Conservation (phyloP, 1,140 invertebrate genomes). For the Magallana angulata region DNA sequence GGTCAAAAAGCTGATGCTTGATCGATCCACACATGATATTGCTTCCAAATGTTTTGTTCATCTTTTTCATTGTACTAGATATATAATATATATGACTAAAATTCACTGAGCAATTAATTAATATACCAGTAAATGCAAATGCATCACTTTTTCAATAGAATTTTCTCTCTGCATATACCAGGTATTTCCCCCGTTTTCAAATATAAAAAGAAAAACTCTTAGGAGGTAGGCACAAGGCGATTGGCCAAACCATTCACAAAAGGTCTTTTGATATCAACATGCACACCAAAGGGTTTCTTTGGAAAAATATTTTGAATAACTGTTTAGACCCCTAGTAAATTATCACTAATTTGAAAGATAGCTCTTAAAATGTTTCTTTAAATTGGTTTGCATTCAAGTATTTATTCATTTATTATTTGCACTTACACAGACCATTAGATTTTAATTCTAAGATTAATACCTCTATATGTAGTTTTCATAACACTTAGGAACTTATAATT, state of each 20-base stretch:
- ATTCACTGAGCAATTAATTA: no score
- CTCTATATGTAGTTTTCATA: background rate
- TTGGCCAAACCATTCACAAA: background rate
- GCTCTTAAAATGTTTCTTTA: background rate
- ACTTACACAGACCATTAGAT: conserved; percentile 9
- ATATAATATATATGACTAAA: no score
- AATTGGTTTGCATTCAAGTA: background rate
- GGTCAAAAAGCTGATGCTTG: no score
- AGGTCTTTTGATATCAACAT: background rate
- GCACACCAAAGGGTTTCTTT: background rate
- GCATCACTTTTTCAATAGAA: no score
- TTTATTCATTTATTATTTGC: background rate
- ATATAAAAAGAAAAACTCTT: no score
- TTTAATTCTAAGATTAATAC: conserved; percentile 15
- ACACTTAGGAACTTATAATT: background rate
- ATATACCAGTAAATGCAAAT: no score
- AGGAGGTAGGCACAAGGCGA: no score
- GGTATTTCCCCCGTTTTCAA: no score
- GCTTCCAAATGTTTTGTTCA: no score
- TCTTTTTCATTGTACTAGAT: no score
- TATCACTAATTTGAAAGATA: background rate
- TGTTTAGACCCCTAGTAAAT: background rate
- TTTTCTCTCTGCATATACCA: no score
- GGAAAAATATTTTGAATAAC: conserved; percentile 1
- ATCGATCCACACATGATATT: no score